Evolutionary conservation across 2,797 vertebrate species (phyloP).

Genomic region (Propithecus perrieri): DNA sequence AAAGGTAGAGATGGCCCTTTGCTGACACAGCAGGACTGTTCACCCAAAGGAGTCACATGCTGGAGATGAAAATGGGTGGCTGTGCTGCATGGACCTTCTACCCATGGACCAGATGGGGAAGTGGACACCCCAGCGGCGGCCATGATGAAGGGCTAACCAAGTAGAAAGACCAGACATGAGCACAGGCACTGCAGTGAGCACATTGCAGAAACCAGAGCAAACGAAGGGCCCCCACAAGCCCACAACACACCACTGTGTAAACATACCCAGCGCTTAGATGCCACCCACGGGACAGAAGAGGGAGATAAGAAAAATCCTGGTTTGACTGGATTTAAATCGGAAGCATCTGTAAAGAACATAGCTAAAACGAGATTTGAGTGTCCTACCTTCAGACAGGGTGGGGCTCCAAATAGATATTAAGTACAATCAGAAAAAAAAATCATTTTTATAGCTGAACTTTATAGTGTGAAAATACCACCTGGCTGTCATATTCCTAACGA

Average conservation of each 20-base stretch:
- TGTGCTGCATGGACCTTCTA: too few relatives aligned
- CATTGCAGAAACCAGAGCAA: background rate
- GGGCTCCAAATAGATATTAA: background rate
- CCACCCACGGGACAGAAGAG: background rate
- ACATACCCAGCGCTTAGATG: background rate
- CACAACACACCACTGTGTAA: background rate
- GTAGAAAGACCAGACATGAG: background rate
- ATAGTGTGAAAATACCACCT: background rate
- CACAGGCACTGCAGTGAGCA: background rate
- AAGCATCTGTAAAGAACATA: background rate
- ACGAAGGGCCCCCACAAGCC: background rate
- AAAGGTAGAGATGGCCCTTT: background rate
- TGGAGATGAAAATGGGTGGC: background rate
- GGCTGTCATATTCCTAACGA: background rate
- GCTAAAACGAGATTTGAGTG: background rate
- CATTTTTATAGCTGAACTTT: background rate
- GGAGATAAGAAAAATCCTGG: background rate
- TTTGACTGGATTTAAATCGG: background rate
- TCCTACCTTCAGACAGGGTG: background rate
- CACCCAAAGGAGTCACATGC: background rate
- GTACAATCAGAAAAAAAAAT: background rate
- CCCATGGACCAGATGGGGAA: background rate
- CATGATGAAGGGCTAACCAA: too few relatives aligned
- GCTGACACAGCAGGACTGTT: background rate
- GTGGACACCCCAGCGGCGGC: background rate